phyloP scores from a whole-genome alignment of 2,888 invertebrate genomes.

The Hedychridium roseum region DNA sequence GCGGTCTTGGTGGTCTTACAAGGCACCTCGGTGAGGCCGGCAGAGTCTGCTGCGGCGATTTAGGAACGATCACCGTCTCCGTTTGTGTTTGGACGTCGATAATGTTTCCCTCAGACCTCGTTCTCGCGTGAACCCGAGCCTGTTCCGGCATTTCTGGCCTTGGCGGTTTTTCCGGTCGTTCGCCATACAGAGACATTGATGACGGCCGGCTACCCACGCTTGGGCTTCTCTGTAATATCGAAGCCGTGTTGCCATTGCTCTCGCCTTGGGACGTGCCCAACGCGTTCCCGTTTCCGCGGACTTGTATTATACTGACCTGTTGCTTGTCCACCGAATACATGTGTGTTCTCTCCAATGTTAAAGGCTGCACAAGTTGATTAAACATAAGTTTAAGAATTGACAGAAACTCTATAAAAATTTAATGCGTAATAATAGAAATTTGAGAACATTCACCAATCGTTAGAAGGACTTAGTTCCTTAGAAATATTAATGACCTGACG shows the following conservation, averaged over 20 bases:
- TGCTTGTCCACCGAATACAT: slow-evolving; percentile 79
- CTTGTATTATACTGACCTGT: slow-evolving; percentile 75
- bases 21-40: slow-evolving; percentile 58
- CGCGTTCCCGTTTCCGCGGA: slow-evolving; percentile 60
- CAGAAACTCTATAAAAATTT: neutral
- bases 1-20: slow-evolving; percentile 59
- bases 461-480: too few relatives aligned
- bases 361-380: slow-evolving; percentile 45
- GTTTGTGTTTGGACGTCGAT: slow-evolving; percentile 65
- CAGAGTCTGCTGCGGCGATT: slow-evolving; percentile 47
- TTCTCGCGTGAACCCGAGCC: slow-evolving; percentile 52
- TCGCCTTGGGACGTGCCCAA: slow-evolving; percentile 34
- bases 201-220: slow-evolving; percentile 60
- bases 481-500: too few relatives aligned
- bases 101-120: slow-evolving; percentile 72
- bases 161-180: slow-evolving; percentile 50
- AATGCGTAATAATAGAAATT: neutral
- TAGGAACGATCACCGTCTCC: slow-evolving; percentile 50
- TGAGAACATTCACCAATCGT: neutral
- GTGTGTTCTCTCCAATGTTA: slow-evolving; percentile 73
- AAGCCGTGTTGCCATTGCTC: slow-evolving; percentile 56
- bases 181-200: slow-evolving; percentile 56
- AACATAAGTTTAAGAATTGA: slow-evolving; percentile 8
- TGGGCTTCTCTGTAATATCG: slow-evolving; percentile 62
- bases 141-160: slow-evolving; percentile 51